Evolutionary conservation across 2,797 vertebrate genomes (phyloP).

Genomic region (Anguilla pacifica): DNA sequence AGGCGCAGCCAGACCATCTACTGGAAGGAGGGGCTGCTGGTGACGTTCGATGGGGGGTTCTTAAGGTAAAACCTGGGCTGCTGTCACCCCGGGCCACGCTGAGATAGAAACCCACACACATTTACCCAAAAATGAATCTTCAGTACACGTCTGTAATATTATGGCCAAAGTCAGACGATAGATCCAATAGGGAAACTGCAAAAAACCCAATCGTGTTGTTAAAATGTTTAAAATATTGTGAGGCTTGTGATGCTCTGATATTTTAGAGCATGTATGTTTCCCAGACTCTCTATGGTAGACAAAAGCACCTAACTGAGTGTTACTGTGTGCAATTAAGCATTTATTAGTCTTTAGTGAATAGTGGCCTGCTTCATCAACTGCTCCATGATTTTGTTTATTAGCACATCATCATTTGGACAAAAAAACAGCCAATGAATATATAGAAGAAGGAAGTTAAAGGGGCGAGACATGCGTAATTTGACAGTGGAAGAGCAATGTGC

Average conservation of each 20-base stretch:
- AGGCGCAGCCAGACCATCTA: constrained; percentile 94
- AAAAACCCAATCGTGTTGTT: background rate
- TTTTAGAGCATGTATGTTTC: too few species aligned
- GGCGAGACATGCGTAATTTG: background rate
- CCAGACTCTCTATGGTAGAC: background rate
- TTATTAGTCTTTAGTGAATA: constrained; percentile 1
- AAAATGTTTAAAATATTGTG: background rate
- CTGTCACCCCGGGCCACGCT: too few species aligned
- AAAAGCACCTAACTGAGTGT: background rate
- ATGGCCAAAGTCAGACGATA: background rate
- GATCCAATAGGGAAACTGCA: background rate
- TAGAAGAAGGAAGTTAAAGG: background rate
- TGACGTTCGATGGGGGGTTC: constrained; percentile 95
- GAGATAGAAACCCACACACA: background rate
- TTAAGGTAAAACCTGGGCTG: constrained; percentile 79
- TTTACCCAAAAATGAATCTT: background rate
- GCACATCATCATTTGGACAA: background rate
- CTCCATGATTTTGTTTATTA: constrained; percentile 10
- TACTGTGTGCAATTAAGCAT: background rate
- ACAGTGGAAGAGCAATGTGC: background rate
- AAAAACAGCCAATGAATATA: background rate
- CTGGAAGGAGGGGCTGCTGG: constrained; percentile 96
- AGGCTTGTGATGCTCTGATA: background rate
- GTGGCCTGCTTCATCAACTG: background rate
- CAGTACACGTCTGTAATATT: background rate